Evolutionary conservation across 2,888 invertebrate species (phyloP).

Genomic region (Eustalomyia histrio): DNA sequence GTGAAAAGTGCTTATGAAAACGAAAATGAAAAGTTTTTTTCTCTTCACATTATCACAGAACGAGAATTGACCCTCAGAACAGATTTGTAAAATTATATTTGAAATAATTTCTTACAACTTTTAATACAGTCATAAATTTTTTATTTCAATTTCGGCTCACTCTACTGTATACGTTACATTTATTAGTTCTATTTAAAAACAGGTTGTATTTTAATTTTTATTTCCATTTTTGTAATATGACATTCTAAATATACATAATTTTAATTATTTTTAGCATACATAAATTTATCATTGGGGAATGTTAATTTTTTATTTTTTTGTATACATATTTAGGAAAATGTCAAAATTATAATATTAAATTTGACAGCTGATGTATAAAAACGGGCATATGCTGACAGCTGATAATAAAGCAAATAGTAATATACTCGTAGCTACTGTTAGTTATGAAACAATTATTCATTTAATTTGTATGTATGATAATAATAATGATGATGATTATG

Average conservation of each 20-base stretch:
- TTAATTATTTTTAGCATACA: not conserved
- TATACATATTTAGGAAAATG: conserved; percentile 11
- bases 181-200: not conserved
- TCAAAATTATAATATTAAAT: not conserved
- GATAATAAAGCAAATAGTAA: conserved; percentile 20
- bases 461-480: conserved; percentile 20
- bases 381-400: conserved; percentile 26
- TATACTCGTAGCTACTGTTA: conserved; percentile 8
- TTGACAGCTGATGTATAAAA: conserved; percentile 23
- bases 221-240: not conserved
- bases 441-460: conserved; percentile 1
- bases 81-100: no score
- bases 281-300: conserved; percentile 20
- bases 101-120: no score
- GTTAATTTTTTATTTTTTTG: not conserved
- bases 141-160: not conserved
- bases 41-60: no score
- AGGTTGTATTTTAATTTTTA: not conserved
- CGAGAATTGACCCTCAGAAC: no score
- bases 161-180: not conserved
- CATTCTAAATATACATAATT: conserved; percentile 1
- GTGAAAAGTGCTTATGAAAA: no score
- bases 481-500: not conserved
- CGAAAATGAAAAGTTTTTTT: no score
- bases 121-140: no score